These are phyloP conservation scores for Prionailurus viverrinus DNA, from an alignment of 2,113 vertebrate genomes.

Conservation along the genomic window DNA sequence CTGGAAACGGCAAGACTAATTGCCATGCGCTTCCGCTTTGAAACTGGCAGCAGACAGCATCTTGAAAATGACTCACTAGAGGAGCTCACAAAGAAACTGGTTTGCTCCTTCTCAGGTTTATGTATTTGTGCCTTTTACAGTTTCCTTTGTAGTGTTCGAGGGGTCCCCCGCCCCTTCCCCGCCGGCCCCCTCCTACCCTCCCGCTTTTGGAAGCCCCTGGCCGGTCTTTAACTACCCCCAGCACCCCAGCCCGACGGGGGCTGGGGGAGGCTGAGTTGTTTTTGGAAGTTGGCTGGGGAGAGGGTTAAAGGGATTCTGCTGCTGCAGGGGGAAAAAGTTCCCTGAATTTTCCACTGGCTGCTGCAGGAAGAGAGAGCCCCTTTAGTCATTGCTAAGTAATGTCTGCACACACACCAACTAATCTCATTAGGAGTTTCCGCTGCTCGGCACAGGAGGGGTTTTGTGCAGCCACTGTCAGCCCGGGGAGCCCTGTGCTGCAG, in stretches of 20 bases:
- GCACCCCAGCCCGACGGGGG: slow-evolving; percentile 44
- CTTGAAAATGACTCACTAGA: slow-evolving; percentile 99
- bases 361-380: slow-evolving; percentile 96
- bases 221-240: slow-evolving; percentile 10
- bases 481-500: slow-evolving; percentile 80
- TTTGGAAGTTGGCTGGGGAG: slow-evolving; percentile 89
- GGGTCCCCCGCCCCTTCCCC: slow-evolving; percentile 69
- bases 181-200: background rate
- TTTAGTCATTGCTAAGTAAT: slow-evolving; percentile 98
- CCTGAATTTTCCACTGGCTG: slow-evolving; percentile 95
- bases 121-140: slow-evolving; percentile 88
- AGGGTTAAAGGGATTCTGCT: slow-evolving; percentile 91
- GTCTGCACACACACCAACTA: slow-evolving; percentile 97
- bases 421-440: slow-evolving; percentile 99
- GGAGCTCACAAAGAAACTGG: slow-evolving; percentile 97
- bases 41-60: slow-evolving; percentile 99
- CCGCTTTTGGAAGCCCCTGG: slow-evolving; percentile 60
- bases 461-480: slow-evolving; percentile 90
- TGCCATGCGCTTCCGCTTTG: slow-evolving; percentile 99
- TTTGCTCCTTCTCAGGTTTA: slow-evolving; percentile 91
- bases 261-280: slow-evolving; percentile 86
- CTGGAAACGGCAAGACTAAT: slow-evolving; percentile 98
- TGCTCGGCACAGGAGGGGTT: slow-evolving; percentile 95
- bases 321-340: slow-evolving; percentile 91
- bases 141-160: slow-evolving; percentile 89